These are phyloP conservation scores for Megaustenia siamemsis DNA, from an alignment of 2,888 invertebrate species.

Conservation along the genomic window DNA sequence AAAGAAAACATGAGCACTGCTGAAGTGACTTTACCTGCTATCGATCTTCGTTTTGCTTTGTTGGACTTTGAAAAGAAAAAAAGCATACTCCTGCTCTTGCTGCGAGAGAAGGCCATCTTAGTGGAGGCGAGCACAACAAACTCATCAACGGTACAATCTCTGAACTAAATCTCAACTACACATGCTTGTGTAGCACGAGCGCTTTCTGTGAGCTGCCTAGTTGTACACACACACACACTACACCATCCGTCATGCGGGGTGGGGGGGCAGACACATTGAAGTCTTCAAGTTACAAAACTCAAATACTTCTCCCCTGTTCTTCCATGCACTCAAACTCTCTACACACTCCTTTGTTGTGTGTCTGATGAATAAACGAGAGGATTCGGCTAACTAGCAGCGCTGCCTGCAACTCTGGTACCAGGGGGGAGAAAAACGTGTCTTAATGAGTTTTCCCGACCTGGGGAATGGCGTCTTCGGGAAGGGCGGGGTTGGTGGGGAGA, in stretches of 20 bases:
- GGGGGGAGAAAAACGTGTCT: background rate
- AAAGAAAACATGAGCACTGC: background rate
- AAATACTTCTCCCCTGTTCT: too few relatives aligned
- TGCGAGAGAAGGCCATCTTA: slow-evolving; percentile 46
- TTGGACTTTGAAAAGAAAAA: slow-evolving; percentile 46
- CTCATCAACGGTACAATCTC: background rate
- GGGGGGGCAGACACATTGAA: background rate
- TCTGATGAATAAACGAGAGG: background rate
- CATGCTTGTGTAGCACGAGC: background rate
- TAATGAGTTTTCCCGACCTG: slow-evolving; percentile 15
- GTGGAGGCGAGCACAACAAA: background rate
- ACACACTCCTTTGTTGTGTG: background rate
- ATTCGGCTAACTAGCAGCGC: background rate
- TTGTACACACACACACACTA: too few relatives aligned
- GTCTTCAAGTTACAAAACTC: background rate
- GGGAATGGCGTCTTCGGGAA: background rate
- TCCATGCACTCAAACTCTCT: background rate
- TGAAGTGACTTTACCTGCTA: slow-evolving; percentile 20
- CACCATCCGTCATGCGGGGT: too few relatives aligned
- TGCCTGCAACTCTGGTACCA: background rate
- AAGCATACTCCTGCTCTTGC: slow-evolving; percentile 49
- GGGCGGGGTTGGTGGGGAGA: background rate
- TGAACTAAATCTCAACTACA: background rate
- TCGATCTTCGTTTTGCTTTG: slow-evolving; percentile 14
- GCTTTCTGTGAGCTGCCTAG: too few relatives aligned